Conservation (phyloP, 2,888 invertebrate species). For the Hirudinaria manillensis region DNA sequence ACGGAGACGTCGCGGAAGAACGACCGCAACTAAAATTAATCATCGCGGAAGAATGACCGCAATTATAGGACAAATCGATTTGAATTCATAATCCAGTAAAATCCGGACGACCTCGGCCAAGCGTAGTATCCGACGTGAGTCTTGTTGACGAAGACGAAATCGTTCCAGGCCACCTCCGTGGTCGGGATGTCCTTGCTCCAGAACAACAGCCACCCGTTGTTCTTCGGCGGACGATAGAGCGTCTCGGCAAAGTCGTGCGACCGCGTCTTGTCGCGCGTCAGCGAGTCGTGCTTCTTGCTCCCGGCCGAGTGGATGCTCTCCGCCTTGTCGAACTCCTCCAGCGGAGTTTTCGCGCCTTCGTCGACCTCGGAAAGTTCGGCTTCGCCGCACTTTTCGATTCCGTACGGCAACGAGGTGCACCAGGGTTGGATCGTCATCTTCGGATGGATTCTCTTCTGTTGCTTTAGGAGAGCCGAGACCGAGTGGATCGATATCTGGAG, state of each 20-base stretch:
- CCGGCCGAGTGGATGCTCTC: neutral
- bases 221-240: neutral
- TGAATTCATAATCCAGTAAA: too few relatives aligned
- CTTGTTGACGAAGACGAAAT: conserved; percentile 66
- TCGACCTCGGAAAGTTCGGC: neutral
- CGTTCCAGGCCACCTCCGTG: conserved; percentile 70
- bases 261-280: neutral
- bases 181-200: conserved; percentile 61
- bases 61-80: too few relatives aligned
- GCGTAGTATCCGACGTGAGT: conserved; percentile 60
- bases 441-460: conserved; percentile 66
- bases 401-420: conserved; percentile 38
- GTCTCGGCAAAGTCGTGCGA: neutral
- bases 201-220: conserved; percentile 65
- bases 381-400: neutral
- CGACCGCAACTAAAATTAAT: too few relatives aligned
- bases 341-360: neutral
- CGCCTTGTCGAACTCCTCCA: neutral
- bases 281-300: neutral
- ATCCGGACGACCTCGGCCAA: conserved; percentile 56
- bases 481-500: conserved; percentile 61
- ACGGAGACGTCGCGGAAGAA: neutral
- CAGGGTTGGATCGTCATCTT: conserved; percentile 62
- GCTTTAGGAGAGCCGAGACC: conserved; percentile 64
- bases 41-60: too few relatives aligned